These are phyloP conservation scores for Trichonephila clavipes DNA, from an alignment of 1,140 invertebrate genomes.

Conservation along the genomic window DNA sequence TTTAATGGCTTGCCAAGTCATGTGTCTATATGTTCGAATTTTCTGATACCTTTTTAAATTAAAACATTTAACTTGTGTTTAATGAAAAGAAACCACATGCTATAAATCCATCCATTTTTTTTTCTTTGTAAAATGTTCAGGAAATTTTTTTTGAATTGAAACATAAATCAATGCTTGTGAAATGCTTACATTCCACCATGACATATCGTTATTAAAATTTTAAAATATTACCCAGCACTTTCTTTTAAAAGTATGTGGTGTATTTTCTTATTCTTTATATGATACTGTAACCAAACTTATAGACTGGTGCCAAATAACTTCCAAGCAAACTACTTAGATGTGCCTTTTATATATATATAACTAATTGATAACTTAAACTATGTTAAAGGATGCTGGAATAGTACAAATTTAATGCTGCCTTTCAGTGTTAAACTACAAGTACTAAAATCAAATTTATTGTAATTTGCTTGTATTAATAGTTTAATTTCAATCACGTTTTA, in stretches of 20 bases:
- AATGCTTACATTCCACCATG: not conserved
- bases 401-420: slow-evolving; percentile 1
- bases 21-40: too few relatives aligned
- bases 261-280: not conserved
- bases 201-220: not conserved
- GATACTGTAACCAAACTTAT: not conserved
- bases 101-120: not conserved
- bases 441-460: not conserved
- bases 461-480: too few relatives aligned
- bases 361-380: not conserved
- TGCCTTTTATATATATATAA: slow-evolving; percentile 30
- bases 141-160: too few relatives aligned
- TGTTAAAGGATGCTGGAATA: not conserved
- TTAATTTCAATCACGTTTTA: too few relatives aligned
- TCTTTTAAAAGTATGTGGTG: not conserved
- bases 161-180: not conserved
- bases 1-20: too few relatives aligned
- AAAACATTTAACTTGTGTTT: too few relatives aligned
- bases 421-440: not conserved
- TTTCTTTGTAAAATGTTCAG: too few relatives aligned
- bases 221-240: not conserved
- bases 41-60: too few relatives aligned
- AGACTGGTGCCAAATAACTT: slow-evolving; percentile 7
- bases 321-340: not conserved
- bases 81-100: not conserved